These are phyloP conservation scores for Drosophila kanapiae DNA, from an alignment of 1,140 invertebrate species.

Conservation along the genomic window DNA sequence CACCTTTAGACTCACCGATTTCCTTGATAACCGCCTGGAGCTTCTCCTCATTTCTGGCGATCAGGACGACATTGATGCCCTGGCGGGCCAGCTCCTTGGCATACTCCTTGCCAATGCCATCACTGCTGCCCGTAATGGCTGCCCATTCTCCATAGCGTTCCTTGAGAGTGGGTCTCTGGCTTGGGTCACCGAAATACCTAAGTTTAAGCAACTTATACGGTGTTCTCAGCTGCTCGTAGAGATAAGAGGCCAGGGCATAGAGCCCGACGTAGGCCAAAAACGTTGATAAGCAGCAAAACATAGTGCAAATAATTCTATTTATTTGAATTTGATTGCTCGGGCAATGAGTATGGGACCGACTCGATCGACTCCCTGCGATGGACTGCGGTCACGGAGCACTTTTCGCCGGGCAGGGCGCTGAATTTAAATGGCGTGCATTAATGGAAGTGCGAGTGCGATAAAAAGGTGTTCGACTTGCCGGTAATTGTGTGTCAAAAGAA, in stretches of 20 bases:
- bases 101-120: conserved; percentile 96
- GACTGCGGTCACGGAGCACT: conserved; percentile 36
- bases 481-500: conserved; percentile 23
- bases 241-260: conserved; percentile 52
- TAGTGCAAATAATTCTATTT: conserved; percentile 1
- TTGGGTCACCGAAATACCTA: neutral
- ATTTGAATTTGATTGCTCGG: conserved; percentile 8
- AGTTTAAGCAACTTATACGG: conserved; percentile 42
- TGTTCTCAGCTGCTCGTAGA: conserved; percentile 69
- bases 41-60: conserved; percentile 92
- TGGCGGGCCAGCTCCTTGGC: conserved; percentile 92
- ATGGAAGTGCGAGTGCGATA: conserved; percentile 38
- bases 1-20: conserved; percentile 87
- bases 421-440: conserved; percentile 52
- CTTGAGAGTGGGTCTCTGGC: conserved; percentile 33
- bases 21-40: conserved; percentile 90
- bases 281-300: conserved; percentile 37
- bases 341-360: conserved; percentile 11
- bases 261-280: conserved; percentile 56
- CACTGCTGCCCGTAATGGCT: conserved; percentile 95
- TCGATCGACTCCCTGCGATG: conserved; percentile 23
- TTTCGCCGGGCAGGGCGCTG: conserved; percentile 34
- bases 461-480: conserved; percentile 48
- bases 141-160: conserved; percentile 67
- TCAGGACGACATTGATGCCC: conserved; percentile 93